Conservation (phyloP, 2,797 vertebrate species). For the Phrynocephalus forsythii region DNA sequence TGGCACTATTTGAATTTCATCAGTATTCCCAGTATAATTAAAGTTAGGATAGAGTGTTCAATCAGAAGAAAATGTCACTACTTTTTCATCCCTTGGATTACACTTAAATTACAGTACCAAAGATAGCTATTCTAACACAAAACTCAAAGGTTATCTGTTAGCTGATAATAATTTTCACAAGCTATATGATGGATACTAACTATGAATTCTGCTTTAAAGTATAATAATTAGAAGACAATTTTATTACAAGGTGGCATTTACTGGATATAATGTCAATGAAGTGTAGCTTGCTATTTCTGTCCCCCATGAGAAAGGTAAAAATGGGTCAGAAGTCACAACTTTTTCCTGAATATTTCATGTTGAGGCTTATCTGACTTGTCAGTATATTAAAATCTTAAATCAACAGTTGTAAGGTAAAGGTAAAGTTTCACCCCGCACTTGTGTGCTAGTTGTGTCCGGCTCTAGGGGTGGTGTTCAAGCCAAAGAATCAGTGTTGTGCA, state of each 20-base stretch:
- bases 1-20: conserved; percentile 23
- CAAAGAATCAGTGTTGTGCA: no score
- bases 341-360: neutral
- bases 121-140: conserved; percentile 39
- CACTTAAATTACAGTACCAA: conserved; percentile 40
- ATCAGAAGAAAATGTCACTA: conserved; percentile 46
- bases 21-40: conserved; percentile 33
- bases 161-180: conserved; percentile 35
- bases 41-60: conserved; percentile 24
- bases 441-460: no score
- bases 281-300: conserved; percentile 19
- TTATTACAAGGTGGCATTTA: conserved; percentile 38
- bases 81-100: conserved; percentile 34
- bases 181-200: conserved; percentile 25
- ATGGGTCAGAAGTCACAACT: neutral
- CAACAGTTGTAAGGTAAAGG: neutral
- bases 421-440: no score
- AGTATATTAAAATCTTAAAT: neutral
- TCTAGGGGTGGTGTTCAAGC: no score
- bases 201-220: conserved; percentile 32
- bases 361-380: neutral
- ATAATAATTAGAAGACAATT: conserved; percentile 38
- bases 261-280: conserved; percentile 19
- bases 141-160: conserved; percentile 40
- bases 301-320: neutral